These are phyloP conservation scores for Marronus borbonicus DNA, from an alignment of 2,888 invertebrate genomes.

Conservation along the genomic window DNA sequence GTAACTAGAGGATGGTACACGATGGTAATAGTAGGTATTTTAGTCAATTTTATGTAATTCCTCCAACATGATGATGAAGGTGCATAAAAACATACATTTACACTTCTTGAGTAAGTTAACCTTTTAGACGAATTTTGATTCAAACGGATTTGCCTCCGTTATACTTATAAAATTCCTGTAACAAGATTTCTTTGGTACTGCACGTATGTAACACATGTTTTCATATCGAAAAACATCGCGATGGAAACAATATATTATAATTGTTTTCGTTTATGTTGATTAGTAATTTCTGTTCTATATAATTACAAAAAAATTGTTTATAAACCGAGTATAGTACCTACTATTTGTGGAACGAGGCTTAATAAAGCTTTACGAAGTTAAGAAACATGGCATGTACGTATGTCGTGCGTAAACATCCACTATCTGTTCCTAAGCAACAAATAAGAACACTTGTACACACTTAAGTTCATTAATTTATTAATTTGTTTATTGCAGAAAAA, in stretches of 20 bases:
- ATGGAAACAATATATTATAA: too few species aligned
- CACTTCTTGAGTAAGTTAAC: too few species aligned
- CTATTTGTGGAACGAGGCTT: slow-evolving; percentile 1
- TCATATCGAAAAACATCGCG: too few species aligned
- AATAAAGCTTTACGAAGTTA: not conserved
- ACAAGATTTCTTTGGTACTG: too few species aligned
- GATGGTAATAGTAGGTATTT: too few species aligned
- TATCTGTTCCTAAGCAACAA: not conserved
- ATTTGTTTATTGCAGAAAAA: slow-evolving; percentile 11
- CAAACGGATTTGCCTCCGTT: too few species aligned
- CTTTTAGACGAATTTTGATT: too few species aligned
- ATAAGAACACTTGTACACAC: not conserved
- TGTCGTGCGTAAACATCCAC: not conserved
- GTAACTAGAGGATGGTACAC: not conserved
- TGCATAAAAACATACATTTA: too few species aligned
- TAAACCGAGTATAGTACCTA: not conserved
- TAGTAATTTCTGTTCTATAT: not conserved
- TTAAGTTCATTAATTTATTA: slow-evolving; percentile 16
- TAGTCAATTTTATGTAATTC: too few species aligned
- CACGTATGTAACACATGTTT: too few species aligned
- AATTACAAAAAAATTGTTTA: not conserved
- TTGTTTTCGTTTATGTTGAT: not conserved
- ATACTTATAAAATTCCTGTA: too few species aligned
- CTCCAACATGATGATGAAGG: too few species aligned
- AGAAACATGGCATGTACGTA: not conserved